These are phyloP conservation scores for Epizoanthus rinbou DNA, from an alignment of 92 coral and sea anemone species.

Conservation along the genomic window DNA sequence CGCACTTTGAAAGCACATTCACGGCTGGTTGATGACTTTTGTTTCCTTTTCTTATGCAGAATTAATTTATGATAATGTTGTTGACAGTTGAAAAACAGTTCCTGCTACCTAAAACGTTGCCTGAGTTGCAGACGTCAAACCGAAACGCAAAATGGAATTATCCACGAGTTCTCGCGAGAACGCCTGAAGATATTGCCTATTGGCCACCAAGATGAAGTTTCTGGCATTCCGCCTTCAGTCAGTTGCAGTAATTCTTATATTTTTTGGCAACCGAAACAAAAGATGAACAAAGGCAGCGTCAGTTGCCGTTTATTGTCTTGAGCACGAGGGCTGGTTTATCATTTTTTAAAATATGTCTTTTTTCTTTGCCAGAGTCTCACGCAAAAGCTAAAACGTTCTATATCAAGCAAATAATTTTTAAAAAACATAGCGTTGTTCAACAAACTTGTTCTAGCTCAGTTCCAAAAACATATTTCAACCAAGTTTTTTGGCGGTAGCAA, in stretches of 20 bases:
- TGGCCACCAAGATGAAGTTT: neutral
- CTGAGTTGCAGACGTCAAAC: neutral
- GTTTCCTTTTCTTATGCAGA: conserved; percentile 25
- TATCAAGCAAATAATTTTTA: too few relatives aligned
- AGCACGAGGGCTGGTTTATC: conserved; percentile 38
- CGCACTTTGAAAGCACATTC: conserved; percentile 14
- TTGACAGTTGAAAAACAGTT: neutral
- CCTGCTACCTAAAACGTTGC: neutral
- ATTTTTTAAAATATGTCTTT: too few relatives aligned
- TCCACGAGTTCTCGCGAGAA: neutral
- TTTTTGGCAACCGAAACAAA: conserved; percentile 37
- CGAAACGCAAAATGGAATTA: conserved; percentile 12
- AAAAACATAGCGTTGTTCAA: too few relatives aligned
- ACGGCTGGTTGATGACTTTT: conserved; percentile 37
- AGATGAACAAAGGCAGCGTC: conserved; percentile 8
- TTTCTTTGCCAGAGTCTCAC: too few relatives aligned
- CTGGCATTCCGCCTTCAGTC: conserved; percentile 14
- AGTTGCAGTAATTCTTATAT: neutral
- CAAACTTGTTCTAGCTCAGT: too few relatives aligned
- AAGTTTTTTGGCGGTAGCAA: conserved; percentile 1
- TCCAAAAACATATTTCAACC: neutral
- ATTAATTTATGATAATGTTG: conserved; percentile 39
- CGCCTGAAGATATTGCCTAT: neutral
- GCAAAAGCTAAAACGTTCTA: too few relatives aligned
- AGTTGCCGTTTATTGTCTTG: conserved; percentile 7